Conservation (phyloP, 2,888 invertebrate genomes). For the Octonoba sinensis region DNA sequence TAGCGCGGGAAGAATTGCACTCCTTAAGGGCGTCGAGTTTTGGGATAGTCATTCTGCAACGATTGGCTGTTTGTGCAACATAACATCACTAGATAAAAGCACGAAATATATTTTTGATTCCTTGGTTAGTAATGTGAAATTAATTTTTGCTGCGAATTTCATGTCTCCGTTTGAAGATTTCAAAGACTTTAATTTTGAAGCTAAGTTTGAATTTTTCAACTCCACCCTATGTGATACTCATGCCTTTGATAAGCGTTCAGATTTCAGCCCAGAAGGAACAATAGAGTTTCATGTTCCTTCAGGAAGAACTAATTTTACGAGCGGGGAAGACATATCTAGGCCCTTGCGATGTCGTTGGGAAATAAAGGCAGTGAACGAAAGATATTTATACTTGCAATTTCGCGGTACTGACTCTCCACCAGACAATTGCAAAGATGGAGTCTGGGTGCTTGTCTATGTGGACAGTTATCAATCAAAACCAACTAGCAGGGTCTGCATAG, state of each 20-base stretch:
- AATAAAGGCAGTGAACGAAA: slow-evolving; percentile 65
- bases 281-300: slow-evolving; percentile 53
- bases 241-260: slow-evolving; percentile 15
- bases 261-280: slow-evolving; percentile 38
- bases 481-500: slow-evolving; percentile 60
- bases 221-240: slow-evolving; percentile 54
- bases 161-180: slow-evolving; percentile 88
- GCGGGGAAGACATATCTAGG: slow-evolving; percentile 31
- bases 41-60: slow-evolving; percentile 55
- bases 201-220: slow-evolving; percentile 79
- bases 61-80: slow-evolving; percentile 65
- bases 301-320: slow-evolving; percentile 48
- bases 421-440: slow-evolving; percentile 49
- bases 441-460: slow-evolving; percentile 78
- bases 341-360: slow-evolving; percentile 67
- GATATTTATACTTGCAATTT: slow-evolving; percentile 67
- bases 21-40: slow-evolving; percentile 34
- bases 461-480: slow-evolving; percentile 73
- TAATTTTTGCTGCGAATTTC: slow-evolving; percentile 81
- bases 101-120: slow-evolving; percentile 76
- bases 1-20: slow-evolving; percentile 14
- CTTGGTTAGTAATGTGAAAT: slow-evolving; percentile 80
- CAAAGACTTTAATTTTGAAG: slow-evolving; percentile 84
- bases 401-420: slow-evolving; percentile 55
- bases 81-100: slow-evolving; percentile 18